Evolutionary conservation across 92 coral and sea anemone species (phyloP), one percentile per base, ranked within the genome.

Genomic region (Zoanthus sansibaricus): DNA sequence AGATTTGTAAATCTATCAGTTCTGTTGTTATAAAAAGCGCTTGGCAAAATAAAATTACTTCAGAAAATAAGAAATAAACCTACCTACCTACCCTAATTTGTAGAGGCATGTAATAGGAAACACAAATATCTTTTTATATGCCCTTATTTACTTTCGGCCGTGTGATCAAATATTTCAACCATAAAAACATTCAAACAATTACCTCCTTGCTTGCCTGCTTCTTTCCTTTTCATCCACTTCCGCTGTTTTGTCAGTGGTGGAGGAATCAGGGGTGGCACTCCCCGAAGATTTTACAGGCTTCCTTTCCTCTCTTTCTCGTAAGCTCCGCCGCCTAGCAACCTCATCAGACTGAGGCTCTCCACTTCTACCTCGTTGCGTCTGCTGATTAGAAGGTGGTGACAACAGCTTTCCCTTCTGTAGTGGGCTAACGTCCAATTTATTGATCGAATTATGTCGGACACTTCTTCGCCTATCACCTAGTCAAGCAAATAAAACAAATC

Each of bases 401-500:
- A 91, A 58, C 16, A 31, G 71, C 83, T 55, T 83, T 3, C 66
- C 91, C 55, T 72, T 91, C 18, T 59, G 86, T 78, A 78, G 11
- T 55, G 86, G 78, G 30, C 85, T 51, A 2, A 89, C 80, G 83
- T 95, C 98, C 16, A 95, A 83, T 67, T 93, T 92, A 82, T 94
- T 94, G 74, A 97, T 86, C 16, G 98, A 97, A 79, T 97, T 95
- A 86, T 97, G 99, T 51, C 99, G 90, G 49, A 95, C 93, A 78
- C 99, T 97, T 71, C 96, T 92, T 56, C 99, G 89, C 82, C 99
- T 88, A 46, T 94, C 99, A 71, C 98, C 99, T 97, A 8, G 67
- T 10, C 12, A 21, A 31, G 33, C 25, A 51, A 64, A 77, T 5
- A 13, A 68, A 46, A 21, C 45, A 21, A 16, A 32, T 49, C 13